Conservation (phyloP, 2,888 invertebrate genomes). For the Agrochola circellaris region DNA sequence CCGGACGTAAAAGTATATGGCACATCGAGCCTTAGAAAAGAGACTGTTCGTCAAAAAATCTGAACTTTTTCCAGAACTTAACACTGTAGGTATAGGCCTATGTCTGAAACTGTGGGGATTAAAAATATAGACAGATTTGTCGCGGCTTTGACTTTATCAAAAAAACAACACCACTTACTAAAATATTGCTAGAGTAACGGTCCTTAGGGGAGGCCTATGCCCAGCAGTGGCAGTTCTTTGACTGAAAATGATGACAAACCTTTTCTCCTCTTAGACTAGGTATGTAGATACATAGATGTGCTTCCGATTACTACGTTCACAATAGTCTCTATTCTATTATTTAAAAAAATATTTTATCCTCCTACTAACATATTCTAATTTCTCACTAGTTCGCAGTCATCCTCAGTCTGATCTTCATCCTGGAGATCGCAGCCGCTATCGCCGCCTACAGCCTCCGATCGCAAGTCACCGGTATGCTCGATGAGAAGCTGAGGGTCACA, state of each 20-base stretch:
- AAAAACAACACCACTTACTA: not conserved
- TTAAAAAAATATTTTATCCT: not conserved
- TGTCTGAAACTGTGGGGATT: not conserved
- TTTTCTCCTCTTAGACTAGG: not conserved
- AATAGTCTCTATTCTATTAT: not conserved
- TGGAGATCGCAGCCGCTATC: slow-evolving; percentile 96
- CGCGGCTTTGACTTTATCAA: not conserved
- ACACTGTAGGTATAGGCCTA: not conserved
- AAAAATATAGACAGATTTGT: not conserved
- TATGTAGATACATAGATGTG: not conserved
- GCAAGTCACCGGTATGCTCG: slow-evolving; percentile 90
- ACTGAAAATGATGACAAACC: not conserved
- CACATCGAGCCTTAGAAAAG: not conserved
- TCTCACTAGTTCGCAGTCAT: slow-evolving; percentile 94
- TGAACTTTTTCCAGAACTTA: not conserved
- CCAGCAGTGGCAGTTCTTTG: not conserved
- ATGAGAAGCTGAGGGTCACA: slow-evolving; percentile 91
- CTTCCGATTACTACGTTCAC: not conserved
- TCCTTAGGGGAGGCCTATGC: too few species aligned
- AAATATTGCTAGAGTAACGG: not conserved
- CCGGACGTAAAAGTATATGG: not conserved
- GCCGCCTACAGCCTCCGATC: slow-evolving; percentile 94
- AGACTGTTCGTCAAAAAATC: not conserved
- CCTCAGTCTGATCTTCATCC: slow-evolving; percentile 93
- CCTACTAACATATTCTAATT: not conserved